Base-by-base conservation (phyloP, 2,888 invertebrate species). In the Andrena flavipes region DNA sequence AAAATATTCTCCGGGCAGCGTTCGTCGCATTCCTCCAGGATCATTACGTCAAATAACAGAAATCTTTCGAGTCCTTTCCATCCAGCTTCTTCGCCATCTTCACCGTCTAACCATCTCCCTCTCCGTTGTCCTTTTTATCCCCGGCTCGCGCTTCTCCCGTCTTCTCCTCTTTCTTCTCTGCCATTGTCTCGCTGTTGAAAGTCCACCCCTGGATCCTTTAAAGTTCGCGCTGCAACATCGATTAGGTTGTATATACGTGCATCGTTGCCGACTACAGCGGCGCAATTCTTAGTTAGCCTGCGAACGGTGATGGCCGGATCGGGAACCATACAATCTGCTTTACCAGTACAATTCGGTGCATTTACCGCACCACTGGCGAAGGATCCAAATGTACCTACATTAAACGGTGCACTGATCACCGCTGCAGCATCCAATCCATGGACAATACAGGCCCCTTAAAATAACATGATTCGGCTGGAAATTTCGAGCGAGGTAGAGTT, bases 1-100 rank as follows among this genome's bases (percentile, higher is more conserved):
- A 84, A 88, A 85, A 88, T 87, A 87, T 87, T 80, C 84, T 70
- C 75, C 73, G 71, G 69, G 76, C 73, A 64, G 76, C 76, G 77
- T 80, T 74, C 75, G 78, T 84, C 81, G 84, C 89, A 90, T 90
- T 91, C 91, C 91, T 76, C 78, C 69, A 81, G 87, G 90, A 90
- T 90, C 90, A 91, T 90, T 90, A 91, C 88, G 85, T 90, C 90
- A 86, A 90, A 90, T 91, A 90, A 89, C 89, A 90, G 88, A 90
- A 86, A 88, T 87, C 88, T 88, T 87, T 84, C 86, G 81, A 75
- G 76, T 82, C 87, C 78, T 65, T 76, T 77, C 68, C 79, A 69
- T 74, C 62, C 76, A 70, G 60, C 49, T 70, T 59, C 64, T 26
- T 30, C 70, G 20, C 13, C 48, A 8, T 20, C 51, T 10, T 8